Conservation (phyloP, 2,888 invertebrate genomes). For the Eulithis prunata region DNA sequence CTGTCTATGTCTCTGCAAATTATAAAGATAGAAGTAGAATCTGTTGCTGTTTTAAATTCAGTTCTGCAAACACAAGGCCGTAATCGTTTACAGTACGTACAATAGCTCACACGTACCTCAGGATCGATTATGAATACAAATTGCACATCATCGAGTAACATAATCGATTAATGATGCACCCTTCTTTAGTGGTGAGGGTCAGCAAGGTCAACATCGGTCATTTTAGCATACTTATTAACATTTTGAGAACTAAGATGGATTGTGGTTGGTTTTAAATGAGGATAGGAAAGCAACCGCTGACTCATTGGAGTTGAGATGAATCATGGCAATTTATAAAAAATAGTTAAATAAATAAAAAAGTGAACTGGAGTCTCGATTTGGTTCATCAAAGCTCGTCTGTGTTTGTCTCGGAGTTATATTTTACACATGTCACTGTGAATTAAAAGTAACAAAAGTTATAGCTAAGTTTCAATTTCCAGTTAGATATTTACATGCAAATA, state of each 20-base stretch:
- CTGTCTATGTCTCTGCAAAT: no score
- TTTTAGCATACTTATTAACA: conserved; percentile 56
- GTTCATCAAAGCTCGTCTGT: neutral
- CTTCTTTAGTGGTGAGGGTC: conserved; percentile 48
- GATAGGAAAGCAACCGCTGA: conserved; percentile 26
- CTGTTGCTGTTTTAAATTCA: conserved; percentile 33
- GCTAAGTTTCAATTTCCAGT: no score
- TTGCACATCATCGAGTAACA: conserved; percentile 49
- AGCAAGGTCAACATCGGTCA: conserved; percentile 44
- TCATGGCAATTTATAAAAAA: conserved; percentile 7
- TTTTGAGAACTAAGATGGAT: conserved; percentile 45
- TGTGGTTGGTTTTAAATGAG: conserved; percentile 21
- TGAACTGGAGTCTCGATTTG: neutral
- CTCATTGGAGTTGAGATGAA: conserved; percentile 18
- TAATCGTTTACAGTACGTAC: conserved; percentile 48
- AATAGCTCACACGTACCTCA: conserved; percentile 50
- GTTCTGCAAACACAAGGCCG: conserved; percentile 46
- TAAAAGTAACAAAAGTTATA: no score
- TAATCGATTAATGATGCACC: conserved; percentile 49
- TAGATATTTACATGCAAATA: neutral
- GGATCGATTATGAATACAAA: conserved; percentile 57
- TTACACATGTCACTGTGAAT: neutral
- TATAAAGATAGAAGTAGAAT: conserved; percentile 1
- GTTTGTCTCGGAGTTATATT: neutral
- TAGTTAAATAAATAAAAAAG: no score